Conservation (phyloP, 2,888 invertebrate genomes). For the Oligia latruncula region DNA sequence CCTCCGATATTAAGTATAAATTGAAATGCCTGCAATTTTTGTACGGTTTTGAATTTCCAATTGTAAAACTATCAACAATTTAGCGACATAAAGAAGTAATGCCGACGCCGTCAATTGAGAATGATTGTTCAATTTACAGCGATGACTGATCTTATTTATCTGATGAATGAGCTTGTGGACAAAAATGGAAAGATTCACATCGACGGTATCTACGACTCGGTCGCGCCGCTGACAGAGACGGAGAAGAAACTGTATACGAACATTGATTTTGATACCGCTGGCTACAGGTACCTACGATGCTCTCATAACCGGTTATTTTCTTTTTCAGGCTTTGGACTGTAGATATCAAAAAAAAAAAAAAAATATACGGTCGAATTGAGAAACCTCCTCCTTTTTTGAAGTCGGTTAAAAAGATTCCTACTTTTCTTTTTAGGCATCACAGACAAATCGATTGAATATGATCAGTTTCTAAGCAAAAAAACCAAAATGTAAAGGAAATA, state of each 20-base stretch:
- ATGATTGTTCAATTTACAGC: slow-evolving; percentile 86
- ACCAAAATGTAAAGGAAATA: background rate
- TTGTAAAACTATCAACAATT: slow-evolving; percentile 16
- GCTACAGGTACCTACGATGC: slow-evolving; percentile 90
- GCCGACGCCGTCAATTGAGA: slow-evolving; percentile 41
- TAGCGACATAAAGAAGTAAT: slow-evolving; percentile 10
- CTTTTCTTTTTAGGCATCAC: background rate
- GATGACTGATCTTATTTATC: slow-evolving; percentile 96
- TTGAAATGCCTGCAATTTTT: slow-evolving; percentile 13
- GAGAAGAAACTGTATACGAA: slow-evolving; percentile 94
- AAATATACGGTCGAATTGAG: no score
- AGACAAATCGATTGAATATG: background rate
- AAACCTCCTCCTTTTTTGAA: no score
- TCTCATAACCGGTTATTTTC: background rate
- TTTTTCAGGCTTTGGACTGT: background rate
- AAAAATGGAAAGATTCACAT: slow-evolving; percentile 96
- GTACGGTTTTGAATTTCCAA: slow-evolving; percentile 11
- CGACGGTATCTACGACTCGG: slow-evolving; percentile 95
- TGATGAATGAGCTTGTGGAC: slow-evolving; percentile 96
- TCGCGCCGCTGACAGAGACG: slow-evolving; percentile 92
- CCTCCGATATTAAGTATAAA: background rate
- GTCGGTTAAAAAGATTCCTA: background rate
- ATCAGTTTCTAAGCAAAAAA: background rate
- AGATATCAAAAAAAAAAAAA: no score
- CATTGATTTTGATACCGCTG: slow-evolving; percentile 96